These are phyloP conservation scores for Callionymus lyra DNA, from an alignment of 2,113 vertebrate species.

Conservation along the genomic window DNA sequence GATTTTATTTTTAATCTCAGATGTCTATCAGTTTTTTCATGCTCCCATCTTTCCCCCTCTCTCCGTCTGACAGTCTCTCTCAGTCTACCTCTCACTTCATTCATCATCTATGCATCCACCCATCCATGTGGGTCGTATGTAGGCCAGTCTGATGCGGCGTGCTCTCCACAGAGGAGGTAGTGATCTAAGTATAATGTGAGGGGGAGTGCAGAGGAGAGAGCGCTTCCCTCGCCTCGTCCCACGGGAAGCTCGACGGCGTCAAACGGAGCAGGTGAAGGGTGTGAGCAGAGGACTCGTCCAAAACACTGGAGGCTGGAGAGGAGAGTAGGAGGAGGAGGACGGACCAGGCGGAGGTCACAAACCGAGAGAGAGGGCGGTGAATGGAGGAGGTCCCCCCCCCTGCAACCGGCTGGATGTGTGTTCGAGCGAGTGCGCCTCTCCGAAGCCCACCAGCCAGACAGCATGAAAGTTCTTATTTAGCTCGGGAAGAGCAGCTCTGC, in stretches of 20 bases:
- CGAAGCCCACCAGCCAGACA: constrained; percentile 68
- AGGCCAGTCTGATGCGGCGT: constrained; percentile 52
- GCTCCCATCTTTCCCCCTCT: constrained; percentile 5
- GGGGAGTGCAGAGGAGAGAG: constrained; percentile 45
- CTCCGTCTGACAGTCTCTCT: no score
- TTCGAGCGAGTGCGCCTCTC: constrained; percentile 35
- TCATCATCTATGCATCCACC: constrained; percentile 10
- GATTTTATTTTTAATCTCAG: no score
- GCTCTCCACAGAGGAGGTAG: constrained; percentile 60
- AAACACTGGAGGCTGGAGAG: constrained; percentile 32
- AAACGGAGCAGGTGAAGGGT: constrained; percentile 52
- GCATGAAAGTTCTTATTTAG: constrained; percentile 73
- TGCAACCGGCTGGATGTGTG: constrained; percentile 11
- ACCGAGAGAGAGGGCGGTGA: constrained; percentile 37
- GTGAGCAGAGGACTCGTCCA: constrained; percentile 35
- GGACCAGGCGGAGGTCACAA: constrained; percentile 42
- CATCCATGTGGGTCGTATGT: constrained; percentile 45
- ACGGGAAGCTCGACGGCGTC: constrained; percentile 42
- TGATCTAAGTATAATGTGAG: constrained; percentile 63
- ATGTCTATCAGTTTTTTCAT: background rate
- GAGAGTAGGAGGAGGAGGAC: constrained; percentile 22
- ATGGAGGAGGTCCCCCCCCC: constrained; percentile 22
- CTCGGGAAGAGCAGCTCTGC: constrained; percentile 74
- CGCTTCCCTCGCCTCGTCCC: constrained; percentile 23
- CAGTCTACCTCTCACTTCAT: no score